These are phyloP conservation scores for Gorsachius goisagi DNA, from an alignment of 2,113 vertebrate species.

Conservation along the genomic window DNA sequence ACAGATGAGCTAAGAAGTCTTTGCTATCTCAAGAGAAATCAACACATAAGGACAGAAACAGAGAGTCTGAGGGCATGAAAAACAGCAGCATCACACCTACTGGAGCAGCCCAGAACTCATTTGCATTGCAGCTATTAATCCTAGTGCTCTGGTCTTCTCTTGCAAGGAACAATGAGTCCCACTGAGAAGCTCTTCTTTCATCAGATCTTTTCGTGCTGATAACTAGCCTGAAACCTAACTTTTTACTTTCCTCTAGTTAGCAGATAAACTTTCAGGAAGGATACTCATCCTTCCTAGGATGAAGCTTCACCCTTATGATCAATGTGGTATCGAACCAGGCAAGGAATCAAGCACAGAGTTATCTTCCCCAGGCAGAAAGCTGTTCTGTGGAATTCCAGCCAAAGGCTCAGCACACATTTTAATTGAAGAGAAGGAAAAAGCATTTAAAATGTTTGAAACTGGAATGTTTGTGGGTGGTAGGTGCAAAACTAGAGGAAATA, in stretches of 20 bases:
- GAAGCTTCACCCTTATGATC: background rate
- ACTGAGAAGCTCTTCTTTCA: conserved; percentile 1
- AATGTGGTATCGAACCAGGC: background rate
- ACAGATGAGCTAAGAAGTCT: background rate
- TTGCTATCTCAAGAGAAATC: background rate
- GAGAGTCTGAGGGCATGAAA: background rate
- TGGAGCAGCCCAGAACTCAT: background rate
- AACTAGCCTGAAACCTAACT: background rate
- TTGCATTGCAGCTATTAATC: background rate
- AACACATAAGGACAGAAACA: background rate
- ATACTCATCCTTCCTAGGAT: background rate
- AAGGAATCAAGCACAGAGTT: conserved; percentile 7
- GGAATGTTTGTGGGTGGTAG: conserved; percentile 21
- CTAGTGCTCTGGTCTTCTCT: background rate
- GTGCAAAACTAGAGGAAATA: conserved; percentile 41
- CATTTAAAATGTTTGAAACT: background rate
- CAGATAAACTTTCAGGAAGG: conserved; percentile 26
- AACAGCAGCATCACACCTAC: background rate
- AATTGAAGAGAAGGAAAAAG: conserved; percentile 11
- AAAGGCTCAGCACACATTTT: conserved; percentile 20
- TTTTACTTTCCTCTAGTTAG: background rate
- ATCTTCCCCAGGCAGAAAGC: conserved; percentile 26
- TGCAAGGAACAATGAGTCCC: background rate
- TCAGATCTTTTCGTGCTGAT: background rate
- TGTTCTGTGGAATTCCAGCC: background rate